Evolutionary conservation across 2,797 vertebrate species (phyloP).

Genomic region (Lutjanus campechanus): DNA sequence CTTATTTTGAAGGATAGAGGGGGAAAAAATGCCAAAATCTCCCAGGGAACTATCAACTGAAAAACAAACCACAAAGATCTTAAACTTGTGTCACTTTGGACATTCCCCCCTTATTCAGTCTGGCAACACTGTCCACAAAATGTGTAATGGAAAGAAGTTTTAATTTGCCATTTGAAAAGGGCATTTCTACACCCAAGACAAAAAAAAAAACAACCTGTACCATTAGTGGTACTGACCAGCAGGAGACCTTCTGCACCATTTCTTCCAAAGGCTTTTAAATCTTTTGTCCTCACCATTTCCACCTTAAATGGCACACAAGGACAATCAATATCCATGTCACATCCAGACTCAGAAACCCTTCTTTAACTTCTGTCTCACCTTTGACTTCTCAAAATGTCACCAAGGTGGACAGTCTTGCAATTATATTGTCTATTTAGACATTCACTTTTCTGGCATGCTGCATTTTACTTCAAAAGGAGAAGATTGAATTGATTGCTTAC

Average conservation of each 20-base stretch:
- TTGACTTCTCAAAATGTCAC: constrained; percentile 36
- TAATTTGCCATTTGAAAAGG: constrained; percentile 26
- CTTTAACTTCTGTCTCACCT: constrained; percentile 42
- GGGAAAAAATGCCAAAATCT: not conserved
- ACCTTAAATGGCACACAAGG: constrained; percentile 40
- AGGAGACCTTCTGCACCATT: not conserved
- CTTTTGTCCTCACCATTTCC: constrained; percentile 27
- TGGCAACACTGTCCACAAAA: constrained; percentile 9
- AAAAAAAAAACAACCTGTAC: not conserved
- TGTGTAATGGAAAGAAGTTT: constrained; percentile 14
- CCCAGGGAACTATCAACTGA: not conserved
- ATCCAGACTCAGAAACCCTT: constrained; percentile 5
- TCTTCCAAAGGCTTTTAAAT: constrained; percentile 18
- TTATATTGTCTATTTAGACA: not conserved
- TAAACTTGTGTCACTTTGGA: not conserved
- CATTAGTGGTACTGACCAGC: not conserved
- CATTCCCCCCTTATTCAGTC: no score
- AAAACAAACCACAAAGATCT: not conserved
- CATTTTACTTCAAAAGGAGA: not conserved
- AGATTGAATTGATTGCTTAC: not conserved
- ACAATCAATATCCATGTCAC: constrained; percentile 40
- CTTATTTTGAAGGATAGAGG: not conserved
- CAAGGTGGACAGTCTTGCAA: not conserved
- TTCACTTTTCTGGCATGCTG: not conserved
- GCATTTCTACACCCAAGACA: constrained; percentile 10